These are phyloP conservation scores for Dolichallabes microphthalmus DNA, from an alignment of 2,113 vertebrate species.

Conservation along the genomic window DNA sequence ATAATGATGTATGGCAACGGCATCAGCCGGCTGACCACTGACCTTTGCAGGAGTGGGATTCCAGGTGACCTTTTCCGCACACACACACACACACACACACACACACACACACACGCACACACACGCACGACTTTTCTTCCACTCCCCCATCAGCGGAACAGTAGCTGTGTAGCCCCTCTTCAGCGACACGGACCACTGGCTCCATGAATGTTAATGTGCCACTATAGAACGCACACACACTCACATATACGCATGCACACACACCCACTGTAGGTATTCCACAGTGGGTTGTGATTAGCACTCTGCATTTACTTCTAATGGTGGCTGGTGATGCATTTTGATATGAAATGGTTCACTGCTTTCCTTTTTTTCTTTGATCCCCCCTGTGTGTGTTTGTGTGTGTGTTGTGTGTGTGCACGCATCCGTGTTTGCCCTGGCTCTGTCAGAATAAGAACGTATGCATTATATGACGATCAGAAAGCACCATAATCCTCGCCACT, in stretches of 20 bases:
- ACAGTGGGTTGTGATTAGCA: conserved; percentile 22
- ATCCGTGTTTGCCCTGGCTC: conserved; percentile 49
- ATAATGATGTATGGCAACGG: conserved; percentile 70
- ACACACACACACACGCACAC: conserved; percentile 11
- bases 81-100: not conserved
- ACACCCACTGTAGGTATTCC: conserved; percentile 27
- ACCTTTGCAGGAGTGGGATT: conserved; percentile 69
- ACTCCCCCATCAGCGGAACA: conserved; percentile 49
- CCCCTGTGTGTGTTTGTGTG: not conserved
- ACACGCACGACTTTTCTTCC: conserved; percentile 2
- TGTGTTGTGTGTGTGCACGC: too few relatives aligned
- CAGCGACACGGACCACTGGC: conserved; percentile 67
- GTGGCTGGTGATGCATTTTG: conserved; percentile 14
- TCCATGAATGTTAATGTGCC: conserved; percentile 76
- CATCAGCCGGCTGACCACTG: conserved; percentile 60
- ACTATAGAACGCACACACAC: not conserved
- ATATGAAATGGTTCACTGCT: not conserved
- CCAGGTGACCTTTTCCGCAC: conserved; percentile 62
- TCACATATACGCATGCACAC: not conserved
- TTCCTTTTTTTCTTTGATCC: not conserved
- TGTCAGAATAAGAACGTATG: conserved; percentile 61
- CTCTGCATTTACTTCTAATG: conserved; percentile 27
- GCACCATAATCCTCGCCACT: conserved; percentile 65
- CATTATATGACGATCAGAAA: conserved; percentile 61
- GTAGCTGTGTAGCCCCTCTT: conserved; percentile 57